A percentile compares a stretch with the other conserved stretches of the same genome.
Evolutionary conservation across 2,888 invertebrate genomes (phyloP).

Genomic region (Mactromeris polynyma): DNA sequence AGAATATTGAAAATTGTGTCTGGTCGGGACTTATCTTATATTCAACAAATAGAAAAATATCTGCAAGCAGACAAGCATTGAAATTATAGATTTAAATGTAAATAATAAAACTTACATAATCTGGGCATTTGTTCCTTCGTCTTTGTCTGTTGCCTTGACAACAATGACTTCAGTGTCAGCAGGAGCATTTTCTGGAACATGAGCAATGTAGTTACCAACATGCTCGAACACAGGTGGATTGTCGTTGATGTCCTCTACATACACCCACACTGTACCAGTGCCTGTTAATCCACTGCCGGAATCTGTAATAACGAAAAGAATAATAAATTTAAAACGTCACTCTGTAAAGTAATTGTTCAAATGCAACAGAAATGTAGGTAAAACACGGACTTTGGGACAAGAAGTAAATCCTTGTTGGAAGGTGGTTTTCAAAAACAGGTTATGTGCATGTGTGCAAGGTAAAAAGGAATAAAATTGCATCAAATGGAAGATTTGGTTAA

Average conservation of each 20-base stretch:
- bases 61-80: no score
- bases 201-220: conserved; percentile 77
- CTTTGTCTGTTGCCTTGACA: conserved; percentile 80
- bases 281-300: conserved; percentile 95
- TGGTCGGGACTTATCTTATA: background rate
- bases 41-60: no score
- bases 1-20: background rate
- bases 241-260: conserved; percentile 97
- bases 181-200: conserved; percentile 75
- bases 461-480: no score
- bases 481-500: no score
- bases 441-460: no score
- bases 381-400: background rate
- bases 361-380: no score
- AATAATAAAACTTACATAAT: conserved; percentile 89
- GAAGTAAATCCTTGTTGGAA: no score
- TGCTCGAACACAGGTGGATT: conserved; percentile 95
- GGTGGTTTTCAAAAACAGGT: no score
- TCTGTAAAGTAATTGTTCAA: no score
- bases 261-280: conserved; percentile 94
- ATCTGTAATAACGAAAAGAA: conserved; percentile 89
- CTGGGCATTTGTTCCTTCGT: conserved; percentile 93
- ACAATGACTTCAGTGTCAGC: conserved; percentile 72
- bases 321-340: no score
- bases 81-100: background rate